phyloP scores from a whole-genome alignment of 2,797 vertebrate genomes.

The Hirundo rustica region DNA sequence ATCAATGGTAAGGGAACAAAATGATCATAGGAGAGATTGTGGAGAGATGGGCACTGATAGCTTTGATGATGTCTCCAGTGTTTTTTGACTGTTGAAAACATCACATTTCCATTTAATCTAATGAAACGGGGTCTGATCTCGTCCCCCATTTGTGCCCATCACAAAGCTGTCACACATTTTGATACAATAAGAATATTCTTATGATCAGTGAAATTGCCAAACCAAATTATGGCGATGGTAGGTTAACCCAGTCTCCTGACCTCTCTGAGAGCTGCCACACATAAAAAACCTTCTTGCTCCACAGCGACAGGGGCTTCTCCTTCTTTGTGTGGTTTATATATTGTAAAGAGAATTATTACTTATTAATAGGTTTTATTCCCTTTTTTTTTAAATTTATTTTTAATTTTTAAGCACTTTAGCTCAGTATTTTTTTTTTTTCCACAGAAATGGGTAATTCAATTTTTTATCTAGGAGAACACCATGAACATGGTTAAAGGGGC shows the following conservation, averaged over 20 bases:
- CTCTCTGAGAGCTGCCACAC: not conserved
- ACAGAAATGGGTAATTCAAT: not conserved
- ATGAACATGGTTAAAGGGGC: fast-evolving
- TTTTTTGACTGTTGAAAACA: conserved; percentile 40
- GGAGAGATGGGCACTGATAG: conserved; percentile 44
- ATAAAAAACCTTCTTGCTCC: not conserved
- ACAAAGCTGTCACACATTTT: not conserved
- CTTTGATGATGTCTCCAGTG: conserved; percentile 36
- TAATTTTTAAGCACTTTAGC: not conserved
- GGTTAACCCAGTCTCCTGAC: not conserved
- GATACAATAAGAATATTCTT: not conserved
- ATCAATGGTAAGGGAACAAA: conserved; percentile 54
- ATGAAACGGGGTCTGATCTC: not conserved
- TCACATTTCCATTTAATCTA: conserved; percentile 38
- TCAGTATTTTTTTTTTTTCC: not conserved
- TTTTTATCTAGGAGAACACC: not conserved
- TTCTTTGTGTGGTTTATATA: not conserved
- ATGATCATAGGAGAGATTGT: conserved; percentile 33
- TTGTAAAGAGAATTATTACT: not conserved
- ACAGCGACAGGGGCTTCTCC: not conserved
- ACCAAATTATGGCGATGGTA: not conserved
- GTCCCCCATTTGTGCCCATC: not conserved
- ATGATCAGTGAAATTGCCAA: not conserved
- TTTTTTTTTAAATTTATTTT: too few species aligned
- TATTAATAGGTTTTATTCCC: not conserved